Conservation (phyloP, 2,888 invertebrate species). For the Craniophora ligustri region DNA sequence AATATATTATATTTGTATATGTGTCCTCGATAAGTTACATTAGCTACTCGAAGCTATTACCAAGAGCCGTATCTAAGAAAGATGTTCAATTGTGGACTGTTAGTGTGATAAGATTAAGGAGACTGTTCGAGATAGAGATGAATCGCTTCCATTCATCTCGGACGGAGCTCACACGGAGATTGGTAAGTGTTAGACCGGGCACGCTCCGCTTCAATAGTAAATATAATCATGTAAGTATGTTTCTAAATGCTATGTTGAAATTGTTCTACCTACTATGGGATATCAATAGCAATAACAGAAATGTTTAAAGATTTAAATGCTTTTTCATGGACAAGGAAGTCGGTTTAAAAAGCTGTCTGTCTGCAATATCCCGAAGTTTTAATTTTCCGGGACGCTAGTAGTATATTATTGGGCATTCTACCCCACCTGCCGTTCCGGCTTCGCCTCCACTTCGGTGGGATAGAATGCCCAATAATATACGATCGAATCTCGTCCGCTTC, state of each 20-base stretch:
- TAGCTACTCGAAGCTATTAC: conserved; percentile 11
- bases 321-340: no score
- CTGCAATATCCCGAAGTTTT: no score
- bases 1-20: neutral
- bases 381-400: no score
- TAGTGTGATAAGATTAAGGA: conserved; percentile 52
- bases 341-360: no score
- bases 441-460: no score
- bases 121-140: conserved; percentile 56
- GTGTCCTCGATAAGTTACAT: neutral
- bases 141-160: conserved; percentile 56
- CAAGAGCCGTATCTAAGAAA: conserved; percentile 30
- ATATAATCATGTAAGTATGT: no score
- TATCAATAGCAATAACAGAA: no score
- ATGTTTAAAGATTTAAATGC: no score
- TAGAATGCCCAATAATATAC: no score
- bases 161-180: conserved; percentile 35
- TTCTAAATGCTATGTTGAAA: neutral
- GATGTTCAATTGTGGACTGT: conserved; percentile 47
- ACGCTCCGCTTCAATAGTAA: conserved; percentile 2
- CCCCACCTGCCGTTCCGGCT: no score
- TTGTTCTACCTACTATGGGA: neutral
- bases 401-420: no score
- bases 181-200: conserved; percentile 25
- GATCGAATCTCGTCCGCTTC: no score